A percentile compares a stretch with the other conserved stretches of the same genome.
Evolutionary conservation across 92 coral and sea anemone genomes (phyloP).

Genomic region (Paramuricea clavata): DNA sequence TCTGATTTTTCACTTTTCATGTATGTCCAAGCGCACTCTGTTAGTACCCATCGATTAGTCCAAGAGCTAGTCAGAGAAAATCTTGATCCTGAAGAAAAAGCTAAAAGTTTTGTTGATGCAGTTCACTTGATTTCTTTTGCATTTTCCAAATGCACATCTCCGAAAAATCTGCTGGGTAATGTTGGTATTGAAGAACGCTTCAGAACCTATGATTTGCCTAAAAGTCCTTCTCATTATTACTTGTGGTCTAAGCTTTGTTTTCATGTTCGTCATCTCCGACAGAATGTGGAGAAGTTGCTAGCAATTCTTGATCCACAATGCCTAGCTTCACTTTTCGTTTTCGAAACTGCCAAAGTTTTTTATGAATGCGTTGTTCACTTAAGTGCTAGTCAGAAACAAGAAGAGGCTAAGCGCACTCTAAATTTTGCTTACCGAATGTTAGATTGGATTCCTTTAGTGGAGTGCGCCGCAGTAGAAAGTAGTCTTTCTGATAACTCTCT

Average conservation of each 20-base stretch:
- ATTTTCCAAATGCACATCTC: too few relatives aligned
- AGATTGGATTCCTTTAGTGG: background rate
- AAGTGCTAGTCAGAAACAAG: conserved; percentile 21
- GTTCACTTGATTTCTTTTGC: too few relatives aligned
- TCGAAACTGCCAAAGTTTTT: conserved; percentile 14
- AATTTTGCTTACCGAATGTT: background rate
- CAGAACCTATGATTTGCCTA: too few relatives aligned
- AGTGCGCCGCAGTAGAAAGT: background rate
- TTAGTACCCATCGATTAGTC: conserved; percentile 27
- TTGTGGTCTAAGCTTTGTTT: background rate
- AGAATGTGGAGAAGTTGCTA: background rate
- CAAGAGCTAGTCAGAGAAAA: conserved; percentile 31
- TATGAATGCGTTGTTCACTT: conserved; percentile 44
- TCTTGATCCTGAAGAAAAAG: too few relatives aligned
- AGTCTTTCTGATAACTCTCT: background rate
- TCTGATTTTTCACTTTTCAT: conserved; percentile 28
- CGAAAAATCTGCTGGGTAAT: too few relatives aligned
- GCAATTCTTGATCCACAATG: background rate
- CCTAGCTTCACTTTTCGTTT: background rate
- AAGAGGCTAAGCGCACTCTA: too few relatives aligned
- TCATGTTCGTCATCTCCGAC: background rate
- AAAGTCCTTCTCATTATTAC: background rate
- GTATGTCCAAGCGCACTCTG: background rate
- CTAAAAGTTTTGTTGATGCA: too few relatives aligned
- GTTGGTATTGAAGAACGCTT: too few relatives aligned